phyloP scores from a whole-genome alignment of 2,113 vertebrate species.

The Setophaga petechia region DNA sequence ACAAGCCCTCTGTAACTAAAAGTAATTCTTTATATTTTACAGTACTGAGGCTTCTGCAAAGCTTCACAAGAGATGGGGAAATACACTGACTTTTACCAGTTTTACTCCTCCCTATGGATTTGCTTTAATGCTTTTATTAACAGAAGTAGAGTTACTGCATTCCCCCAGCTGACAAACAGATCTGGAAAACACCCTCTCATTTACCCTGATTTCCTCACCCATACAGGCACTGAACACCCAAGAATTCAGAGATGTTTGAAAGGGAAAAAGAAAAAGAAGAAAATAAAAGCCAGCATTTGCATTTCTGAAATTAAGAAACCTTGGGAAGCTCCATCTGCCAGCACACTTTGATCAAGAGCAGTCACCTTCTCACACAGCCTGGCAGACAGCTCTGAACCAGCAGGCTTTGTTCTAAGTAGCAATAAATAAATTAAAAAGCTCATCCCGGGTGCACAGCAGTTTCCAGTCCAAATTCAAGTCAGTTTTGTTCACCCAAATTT shows the following conservation, averaged over 20 bases:
- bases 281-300: background rate
- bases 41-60: background rate
- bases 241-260: background rate
- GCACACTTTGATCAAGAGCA: background rate
- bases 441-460: background rate
- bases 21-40: background rate
- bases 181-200: background rate
- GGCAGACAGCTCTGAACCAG: background rate
- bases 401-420: background rate
- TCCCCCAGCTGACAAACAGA: background rate
- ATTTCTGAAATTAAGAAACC: constrained; percentile 10
- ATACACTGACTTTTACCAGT: background rate
- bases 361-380: background rate
- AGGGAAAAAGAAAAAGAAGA: background rate
- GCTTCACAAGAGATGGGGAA: background rate
- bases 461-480: background rate
- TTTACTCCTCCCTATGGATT: background rate
- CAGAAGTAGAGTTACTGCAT: background rate
- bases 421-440: background rate
- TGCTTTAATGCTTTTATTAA: background rate
- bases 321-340: background rate
- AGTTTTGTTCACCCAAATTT: background rate
- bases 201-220: background rate
- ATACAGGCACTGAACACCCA: background rate
- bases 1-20: background rate